Percentiles rank a stretch among this genome's conserved stretches.
Conservation (phyloP, 2,113 vertebrate species). For the Pterocles gutturalis region DNA sequence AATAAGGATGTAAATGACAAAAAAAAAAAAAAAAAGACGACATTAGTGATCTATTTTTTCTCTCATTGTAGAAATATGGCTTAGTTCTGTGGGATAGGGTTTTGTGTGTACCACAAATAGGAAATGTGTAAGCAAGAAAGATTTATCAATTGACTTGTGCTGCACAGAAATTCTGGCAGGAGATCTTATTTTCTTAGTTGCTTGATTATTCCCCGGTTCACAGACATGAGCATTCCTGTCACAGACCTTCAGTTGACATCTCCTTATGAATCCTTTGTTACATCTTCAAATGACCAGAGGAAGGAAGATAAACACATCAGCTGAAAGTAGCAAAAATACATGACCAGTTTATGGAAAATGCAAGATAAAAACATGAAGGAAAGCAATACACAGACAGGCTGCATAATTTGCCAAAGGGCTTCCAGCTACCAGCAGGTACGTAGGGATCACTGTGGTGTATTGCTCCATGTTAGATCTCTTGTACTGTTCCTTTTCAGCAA, state of each 20-base stretch:
- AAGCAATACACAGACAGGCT: neutral
- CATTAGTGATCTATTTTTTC: neutral
- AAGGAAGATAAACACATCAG: neutral
- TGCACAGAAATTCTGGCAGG: neutral
- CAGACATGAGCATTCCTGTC: neutral
- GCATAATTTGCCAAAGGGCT: neutral
- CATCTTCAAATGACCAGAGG: neutral
- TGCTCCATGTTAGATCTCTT: neutral
- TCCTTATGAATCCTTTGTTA: neutral
- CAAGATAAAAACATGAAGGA: neutral
- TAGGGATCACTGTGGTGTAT: no score
- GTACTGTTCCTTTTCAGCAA: neutral
- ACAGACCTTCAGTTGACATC: neutral
- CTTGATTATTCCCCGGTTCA: neutral
- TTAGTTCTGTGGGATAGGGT: neutral
- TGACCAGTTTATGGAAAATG: neutral
- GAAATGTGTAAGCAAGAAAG: neutral
- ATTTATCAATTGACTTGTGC: neutral
- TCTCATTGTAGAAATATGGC: neutral
- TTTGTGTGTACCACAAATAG: neutral
- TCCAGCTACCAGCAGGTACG: neutral
- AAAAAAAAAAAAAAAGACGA: neutral
- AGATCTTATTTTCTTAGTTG: neutral
- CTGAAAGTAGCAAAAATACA: neutral
- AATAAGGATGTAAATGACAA: neutral